Conservation (phyloP, 2,888 invertebrate genomes). For the Drosophila greeni region DNA sequence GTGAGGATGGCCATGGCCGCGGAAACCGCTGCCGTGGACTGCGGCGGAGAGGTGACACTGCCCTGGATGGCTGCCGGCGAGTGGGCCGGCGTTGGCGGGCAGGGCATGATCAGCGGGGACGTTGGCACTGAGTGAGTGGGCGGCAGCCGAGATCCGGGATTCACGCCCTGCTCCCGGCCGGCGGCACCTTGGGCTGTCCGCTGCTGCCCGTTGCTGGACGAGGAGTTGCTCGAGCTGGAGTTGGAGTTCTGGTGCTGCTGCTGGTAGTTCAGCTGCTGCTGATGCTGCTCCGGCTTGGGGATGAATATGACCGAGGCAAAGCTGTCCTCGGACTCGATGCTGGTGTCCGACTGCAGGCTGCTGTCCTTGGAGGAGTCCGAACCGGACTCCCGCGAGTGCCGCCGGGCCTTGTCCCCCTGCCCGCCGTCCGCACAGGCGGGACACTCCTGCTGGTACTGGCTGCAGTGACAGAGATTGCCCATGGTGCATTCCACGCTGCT, state of each 20-base stretch:
- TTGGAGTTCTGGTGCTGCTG: constrained; percentile 76
- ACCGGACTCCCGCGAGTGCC: constrained; percentile 91
- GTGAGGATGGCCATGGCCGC: constrained; percentile 77
- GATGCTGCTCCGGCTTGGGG: constrained; percentile 85
- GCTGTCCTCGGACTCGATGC: constrained; percentile 95
- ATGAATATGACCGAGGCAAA: constrained; percentile 95
- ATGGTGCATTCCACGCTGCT: constrained; percentile 76
- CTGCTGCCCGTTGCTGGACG: constrained; percentile 73
- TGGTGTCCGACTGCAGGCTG: constrained; percentile 94
- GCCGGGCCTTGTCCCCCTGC: constrained; percentile 81
- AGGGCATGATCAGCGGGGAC: constrained; percentile 82
- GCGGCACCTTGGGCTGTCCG: constrained; percentile 36
- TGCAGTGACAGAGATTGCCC: constrained; percentile 67
- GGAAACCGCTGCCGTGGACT: constrained; percentile 74
- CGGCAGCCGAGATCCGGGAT: constrained; percentile 41
- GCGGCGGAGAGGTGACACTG: constrained; percentile 76
- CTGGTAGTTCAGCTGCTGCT: constrained; percentile 76
- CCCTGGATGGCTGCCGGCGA: constrained; percentile 77
- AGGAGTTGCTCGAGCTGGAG: constrained; percentile 77
- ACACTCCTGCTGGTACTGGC: constrained; percentile 71
- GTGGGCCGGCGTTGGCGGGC: constrained; percentile 79
- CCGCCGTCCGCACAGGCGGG: constrained; percentile 61
- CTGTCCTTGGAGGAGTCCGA: constrained; percentile 93
- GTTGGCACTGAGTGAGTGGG: constrained; percentile 84
- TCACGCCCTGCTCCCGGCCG: constrained; percentile 7